Evolutionary conservation across 2,113 vertebrate species (phyloP).

Genomic region (Cinclus mexicanus): DNA sequence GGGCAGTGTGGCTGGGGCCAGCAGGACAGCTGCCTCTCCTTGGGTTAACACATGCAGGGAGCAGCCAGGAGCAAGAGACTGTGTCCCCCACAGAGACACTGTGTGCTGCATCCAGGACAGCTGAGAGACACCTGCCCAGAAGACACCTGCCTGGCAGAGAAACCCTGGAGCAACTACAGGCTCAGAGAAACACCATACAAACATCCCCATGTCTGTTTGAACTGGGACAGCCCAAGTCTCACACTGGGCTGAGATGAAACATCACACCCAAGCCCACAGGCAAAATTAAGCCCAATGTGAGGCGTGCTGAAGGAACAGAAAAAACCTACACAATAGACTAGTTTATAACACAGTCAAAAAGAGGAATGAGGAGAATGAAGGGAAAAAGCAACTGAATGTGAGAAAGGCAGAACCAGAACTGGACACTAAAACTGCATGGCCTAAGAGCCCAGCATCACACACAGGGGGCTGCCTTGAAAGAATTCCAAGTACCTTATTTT

Average conservation of each 20-base stretch:
- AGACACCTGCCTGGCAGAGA: not conserved
- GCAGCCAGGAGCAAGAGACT: not conserved
- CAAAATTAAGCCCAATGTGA: not conserved
- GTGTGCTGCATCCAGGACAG: not conserved
- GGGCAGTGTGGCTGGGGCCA: not conserved
- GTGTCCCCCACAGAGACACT: rapidly evolving
- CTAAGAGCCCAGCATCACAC: conserved; percentile 19
- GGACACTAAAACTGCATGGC: not conserved
- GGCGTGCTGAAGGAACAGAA: not conserved
- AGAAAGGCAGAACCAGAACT: not conserved
- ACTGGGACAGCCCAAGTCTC: rapidly evolving
- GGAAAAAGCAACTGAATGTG: not conserved
- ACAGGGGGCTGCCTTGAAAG: conserved; percentile 61
- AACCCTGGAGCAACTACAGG: not conserved
- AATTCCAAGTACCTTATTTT: conserved; percentile 79
- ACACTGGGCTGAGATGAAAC: not conserved
- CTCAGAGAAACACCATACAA: not conserved
- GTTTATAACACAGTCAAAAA: not conserved
- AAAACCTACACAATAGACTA: not conserved
- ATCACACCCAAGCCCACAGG: rapidly evolving
- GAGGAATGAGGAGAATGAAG: not conserved
- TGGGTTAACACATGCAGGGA: rapidly evolving
- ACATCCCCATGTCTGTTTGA: rapidly evolving
- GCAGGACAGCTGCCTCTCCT: not conserved
- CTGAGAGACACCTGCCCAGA: not conserved